Conservation (phyloP, 1,140 invertebrate species). For the Chelonus insularis region DNA sequence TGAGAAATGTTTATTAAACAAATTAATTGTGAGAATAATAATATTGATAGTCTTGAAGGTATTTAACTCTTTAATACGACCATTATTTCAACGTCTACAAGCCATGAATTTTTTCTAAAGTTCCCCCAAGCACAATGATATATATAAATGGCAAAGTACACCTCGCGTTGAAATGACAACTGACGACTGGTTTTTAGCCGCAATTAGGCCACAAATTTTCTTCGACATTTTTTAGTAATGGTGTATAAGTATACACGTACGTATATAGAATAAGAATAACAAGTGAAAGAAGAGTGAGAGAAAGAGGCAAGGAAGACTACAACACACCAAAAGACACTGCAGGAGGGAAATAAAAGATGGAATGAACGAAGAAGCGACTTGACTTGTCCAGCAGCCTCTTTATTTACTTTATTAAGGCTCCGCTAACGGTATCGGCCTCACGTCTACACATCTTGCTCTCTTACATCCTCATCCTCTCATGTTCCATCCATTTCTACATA, state of each 20-base stretch:
- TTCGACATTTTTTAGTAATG: conserved; percentile 11
- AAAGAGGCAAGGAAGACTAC: not conserved
- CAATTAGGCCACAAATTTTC: conserved; percentile 32
- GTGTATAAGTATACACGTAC: too few species aligned
- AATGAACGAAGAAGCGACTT: conserved; percentile 7
- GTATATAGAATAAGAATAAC: not conserved
- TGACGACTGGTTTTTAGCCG: conserved; percentile 23
- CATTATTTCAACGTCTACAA: too few species aligned
- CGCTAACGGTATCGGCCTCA: conserved; percentile 6
- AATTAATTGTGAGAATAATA: too few species aligned
- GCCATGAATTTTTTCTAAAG: too few species aligned
- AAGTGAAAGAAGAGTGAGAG: not conserved
- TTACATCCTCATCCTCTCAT: not conserved
- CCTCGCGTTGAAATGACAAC: not conserved
- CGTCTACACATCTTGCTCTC: not conserved
- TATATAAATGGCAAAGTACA: too few species aligned
- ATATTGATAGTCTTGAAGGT: too few species aligned
- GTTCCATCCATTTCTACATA: not conserved
- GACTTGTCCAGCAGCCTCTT: conserved; percentile 4
- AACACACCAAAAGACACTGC: not conserved
- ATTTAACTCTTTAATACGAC: too few species aligned
- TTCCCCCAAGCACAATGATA: too few species aligned
- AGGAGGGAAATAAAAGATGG: not conserved
- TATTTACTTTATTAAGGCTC: conserved; percentile 22
- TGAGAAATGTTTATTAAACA: too few species aligned